Base-by-base conservation (phyloP, 2,113 vertebrate species). In the Amazona guildingii region DNA sequence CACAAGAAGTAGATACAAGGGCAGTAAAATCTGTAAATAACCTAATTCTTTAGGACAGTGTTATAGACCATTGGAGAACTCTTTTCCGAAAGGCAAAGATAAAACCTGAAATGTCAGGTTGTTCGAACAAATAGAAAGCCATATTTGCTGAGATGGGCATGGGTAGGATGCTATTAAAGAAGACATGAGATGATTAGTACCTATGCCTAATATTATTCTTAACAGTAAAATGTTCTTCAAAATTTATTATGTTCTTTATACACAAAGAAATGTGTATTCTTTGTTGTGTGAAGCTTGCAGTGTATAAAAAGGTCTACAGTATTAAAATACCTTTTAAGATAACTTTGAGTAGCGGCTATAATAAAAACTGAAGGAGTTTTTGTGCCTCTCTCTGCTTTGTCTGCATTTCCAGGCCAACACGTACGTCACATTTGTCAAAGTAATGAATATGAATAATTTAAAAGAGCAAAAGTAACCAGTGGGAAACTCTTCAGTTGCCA, bases 381-480 rank as follows among this genome's bases (percentile, higher is more conserved):
- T 90, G 37, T 74, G 46, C 28, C 46, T 63, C 43, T 80, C 19
- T 79, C 29, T 90, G 46, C 76, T 94, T 96, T 92, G 68, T 83
- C 54, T 92, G 51, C 64, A 78, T 86, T 95, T 94, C 61, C 39
- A 94, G 82, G 70, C 66, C 54, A 62, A 68, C 61, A 48, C 35
- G 12, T 66, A 86, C 3, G 3, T 93, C 93, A 90, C 64, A 64
- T 86, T 88, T 91, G 83, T 94, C 86, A 78, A 92, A 96, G 77
- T 90, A 88, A 94, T 94, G 90, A 92, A 91, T 93, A 79, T 76
- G 57, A 94, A 92, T 88, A 95, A 93, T 95, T 96, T 93, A 91
- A 83, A 92, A 93, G 77, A 93, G 79, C 51, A 74, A 90, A 96
- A 93, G 72, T 94, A 94, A 88, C 90, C 64, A 86, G 23, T 78